Conservation (phyloP, 2,113 vertebrate genomes). For the Prochilodus magdalenae region DNA sequence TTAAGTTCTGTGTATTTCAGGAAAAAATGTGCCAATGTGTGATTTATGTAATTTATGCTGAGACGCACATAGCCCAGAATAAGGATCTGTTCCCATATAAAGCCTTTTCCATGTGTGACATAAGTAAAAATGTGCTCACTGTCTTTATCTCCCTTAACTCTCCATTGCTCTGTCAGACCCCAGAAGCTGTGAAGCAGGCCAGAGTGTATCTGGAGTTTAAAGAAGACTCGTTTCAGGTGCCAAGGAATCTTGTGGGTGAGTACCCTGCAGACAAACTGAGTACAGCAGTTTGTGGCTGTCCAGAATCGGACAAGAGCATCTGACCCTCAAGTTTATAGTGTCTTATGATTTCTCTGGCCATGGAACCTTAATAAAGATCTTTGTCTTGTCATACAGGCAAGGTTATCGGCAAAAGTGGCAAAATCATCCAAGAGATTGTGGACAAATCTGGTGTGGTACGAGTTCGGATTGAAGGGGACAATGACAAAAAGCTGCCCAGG, state of each 20-base stretch:
- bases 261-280: not conserved
- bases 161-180: slow-evolving; percentile 78
- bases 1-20: no score
- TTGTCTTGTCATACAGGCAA: slow-evolving; percentile 77
- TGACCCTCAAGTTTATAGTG: not conserved
- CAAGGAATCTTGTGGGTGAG: slow-evolving; percentile 90
- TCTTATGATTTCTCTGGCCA: no score
- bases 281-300: not conserved
- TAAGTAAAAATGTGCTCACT: not conserved
- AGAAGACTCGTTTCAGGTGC: slow-evolving; percentile 90
- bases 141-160: not conserved
- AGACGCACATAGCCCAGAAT: no score
- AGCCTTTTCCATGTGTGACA: no score
- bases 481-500: slow-evolving; percentile 88
- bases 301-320: not conserved
- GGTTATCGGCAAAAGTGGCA: slow-evolving; percentile 93
- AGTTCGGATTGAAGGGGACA: slow-evolving; percentile 91
- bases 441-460: slow-evolving; percentile 93
- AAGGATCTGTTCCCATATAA: no score
- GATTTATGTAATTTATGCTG: no score
- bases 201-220: slow-evolving; percentile 90
- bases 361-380: not conserved
- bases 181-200: slow-evolving; percentile 88
- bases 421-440: slow-evolving; percentile 94
- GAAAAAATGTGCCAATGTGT: no score